Conservation (phyloP, 2,797 vertebrate species). For the Acipenser oxyrinchus region DNA sequence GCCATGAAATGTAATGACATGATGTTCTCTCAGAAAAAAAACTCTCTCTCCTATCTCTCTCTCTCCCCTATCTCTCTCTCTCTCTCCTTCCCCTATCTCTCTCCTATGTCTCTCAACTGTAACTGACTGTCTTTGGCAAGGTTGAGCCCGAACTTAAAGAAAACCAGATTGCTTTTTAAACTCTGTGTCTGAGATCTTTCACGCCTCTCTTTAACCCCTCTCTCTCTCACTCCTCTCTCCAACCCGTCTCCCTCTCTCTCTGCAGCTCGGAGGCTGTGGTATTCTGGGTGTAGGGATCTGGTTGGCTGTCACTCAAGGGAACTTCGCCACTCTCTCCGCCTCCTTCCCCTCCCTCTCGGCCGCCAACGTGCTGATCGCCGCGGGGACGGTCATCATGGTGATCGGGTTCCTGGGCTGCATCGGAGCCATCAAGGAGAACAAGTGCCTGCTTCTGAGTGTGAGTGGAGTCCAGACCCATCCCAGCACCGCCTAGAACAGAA, state of each 20-base stretch:
- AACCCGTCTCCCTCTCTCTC: constrained; percentile 17
- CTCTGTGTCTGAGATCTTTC: too few species aligned
- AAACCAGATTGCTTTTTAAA: too few species aligned
- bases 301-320: constrained; percentile 95
- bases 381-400: constrained; percentile 89
- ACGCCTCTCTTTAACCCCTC: neutral
- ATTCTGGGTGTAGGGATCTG: constrained; percentile 93
- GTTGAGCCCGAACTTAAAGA: too few species aligned
- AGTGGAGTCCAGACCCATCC: constrained; percentile 42
- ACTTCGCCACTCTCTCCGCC: constrained; percentile 91
- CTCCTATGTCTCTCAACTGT: constrained; percentile 7
- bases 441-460: constrained; percentile 84
- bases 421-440: constrained; percentile 92
- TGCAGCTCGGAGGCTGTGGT: constrained; percentile 89
- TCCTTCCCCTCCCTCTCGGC: constrained; percentile 92
- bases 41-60: constrained; percentile 8
- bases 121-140: too few species aligned
- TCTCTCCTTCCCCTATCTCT: constrained; percentile 3
- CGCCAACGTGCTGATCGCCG: constrained; percentile 88
- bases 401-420: constrained; percentile 94
- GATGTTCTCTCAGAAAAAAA: too few species aligned
- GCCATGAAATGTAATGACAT: too few species aligned
- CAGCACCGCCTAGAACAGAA: too few species aligned
- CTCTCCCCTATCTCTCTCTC: neutral
- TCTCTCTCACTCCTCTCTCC: constrained; percentile 1